Base-by-base conservation (phyloP, 2,797 vertebrate genomes). In the Coilia nasus region DNA sequence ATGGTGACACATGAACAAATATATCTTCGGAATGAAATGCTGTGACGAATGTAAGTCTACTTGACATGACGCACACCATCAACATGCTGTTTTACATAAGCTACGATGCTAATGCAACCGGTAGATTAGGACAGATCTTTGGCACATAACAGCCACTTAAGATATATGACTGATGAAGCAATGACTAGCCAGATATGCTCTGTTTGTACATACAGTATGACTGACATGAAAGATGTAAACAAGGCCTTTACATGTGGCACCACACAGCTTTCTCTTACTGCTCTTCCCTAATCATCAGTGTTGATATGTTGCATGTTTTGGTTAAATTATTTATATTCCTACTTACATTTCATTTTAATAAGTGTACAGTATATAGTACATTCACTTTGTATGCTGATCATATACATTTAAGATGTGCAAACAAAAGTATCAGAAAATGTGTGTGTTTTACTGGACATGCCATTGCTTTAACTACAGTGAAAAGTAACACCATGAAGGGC, bases 171-270 rank as follows among this genome's bases (percentile, higher is more conserved):
- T 41, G 71, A 44, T 78, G 41, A 78, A 19, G 31, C 31, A 41
- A 19, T 44, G 71, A 21, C 71, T 78, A 41, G 35, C 31, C 35
- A 21, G 85, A 78, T 54, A 50, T 78, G 71, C 35, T 78, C 31
- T 78, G 71, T 78, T 78, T 78, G 31, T 44, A 78, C 71, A 78
- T 35, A 31, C 31, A 10, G 31, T 78, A 19, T 78, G 71, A 21
- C 17, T 78, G 71, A 44, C 35, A 78, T 44, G 31, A 44, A 19
- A 44, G 14, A 78, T 44, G 71, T 35, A 78, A 78, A 78, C 31
- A 19, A 78, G 31, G 71, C 15, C 35, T 41, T 78, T 21, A 78
- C 31, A 44, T 44, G 71, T 78, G 31, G 41, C 57, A 59, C 57
- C 15, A 31, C 67, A 75, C 15, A 41, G 31, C 71, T 19, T 35